Conservation (phyloP, 2,888 invertebrate genomes). For the Meloe dianella region DNA sequence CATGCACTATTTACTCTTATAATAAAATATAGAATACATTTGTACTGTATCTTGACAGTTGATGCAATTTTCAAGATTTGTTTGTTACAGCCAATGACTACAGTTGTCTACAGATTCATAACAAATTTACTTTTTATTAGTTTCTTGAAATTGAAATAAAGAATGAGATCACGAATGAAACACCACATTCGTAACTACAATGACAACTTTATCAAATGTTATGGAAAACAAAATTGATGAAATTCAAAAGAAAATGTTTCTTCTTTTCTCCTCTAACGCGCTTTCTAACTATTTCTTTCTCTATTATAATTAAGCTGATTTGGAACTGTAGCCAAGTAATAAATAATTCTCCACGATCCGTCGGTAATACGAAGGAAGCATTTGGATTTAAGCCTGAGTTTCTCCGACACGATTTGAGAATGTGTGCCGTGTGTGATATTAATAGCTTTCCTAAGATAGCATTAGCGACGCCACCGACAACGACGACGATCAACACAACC, state of each 20-base stretch:
- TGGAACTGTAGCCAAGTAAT: slow-evolving; percentile 34
- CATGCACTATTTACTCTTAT: neutral
- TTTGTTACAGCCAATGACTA: neutral
- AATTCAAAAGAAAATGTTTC: neutral
- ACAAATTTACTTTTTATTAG: neutral
- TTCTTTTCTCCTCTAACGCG: neutral
- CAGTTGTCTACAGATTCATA: neutral
- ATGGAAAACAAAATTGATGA: neutral
- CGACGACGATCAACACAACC: slow-evolving; percentile 17
- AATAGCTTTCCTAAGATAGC: slow-evolving; percentile 43
- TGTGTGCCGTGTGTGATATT: slow-evolving; percentile 42
- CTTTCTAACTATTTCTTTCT: slow-evolving; percentile 3
- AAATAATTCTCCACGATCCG: slow-evolving; percentile 40
- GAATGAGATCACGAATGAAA: neutral
- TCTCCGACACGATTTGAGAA: slow-evolving; percentile 41
- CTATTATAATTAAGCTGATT: slow-evolving; percentile 31
- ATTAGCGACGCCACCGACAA: slow-evolving; percentile 37
- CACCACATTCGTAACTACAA: neutral
- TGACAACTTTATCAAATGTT: slow-evolving; percentile 1
- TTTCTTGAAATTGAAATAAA: neutral
- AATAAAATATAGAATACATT: neutral
- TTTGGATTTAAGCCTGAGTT: slow-evolving; percentile 43
- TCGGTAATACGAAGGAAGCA: slow-evolving; percentile 37
- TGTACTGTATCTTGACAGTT: neutral
- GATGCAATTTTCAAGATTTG: neutral